These are phyloP conservation scores for Mythimna impura DNA, from an alignment of 2,888 invertebrate species.

Conservation along the genomic window DNA sequence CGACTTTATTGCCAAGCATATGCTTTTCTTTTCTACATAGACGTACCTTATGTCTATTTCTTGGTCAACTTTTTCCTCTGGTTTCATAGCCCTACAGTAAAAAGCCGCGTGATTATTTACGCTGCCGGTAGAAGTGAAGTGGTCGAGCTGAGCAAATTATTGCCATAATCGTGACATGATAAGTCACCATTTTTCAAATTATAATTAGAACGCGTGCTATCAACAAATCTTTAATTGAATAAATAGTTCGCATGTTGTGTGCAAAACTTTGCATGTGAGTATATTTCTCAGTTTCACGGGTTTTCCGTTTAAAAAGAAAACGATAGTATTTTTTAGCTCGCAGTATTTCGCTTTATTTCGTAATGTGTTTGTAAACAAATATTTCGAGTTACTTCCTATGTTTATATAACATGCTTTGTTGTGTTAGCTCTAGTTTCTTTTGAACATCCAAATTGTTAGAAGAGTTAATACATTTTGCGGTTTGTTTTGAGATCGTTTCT, in stretches of 20 bases:
- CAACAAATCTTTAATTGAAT: conserved; percentile 55
- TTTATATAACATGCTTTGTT: conserved; percentile 35
- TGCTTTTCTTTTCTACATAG: background rate
- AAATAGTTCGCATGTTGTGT: conserved; percentile 53
- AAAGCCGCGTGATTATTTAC: conserved; percentile 30
- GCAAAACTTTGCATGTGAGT: conserved; percentile 32
- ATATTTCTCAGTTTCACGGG: conserved; percentile 21
- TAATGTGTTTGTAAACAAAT: conserved; percentile 39
- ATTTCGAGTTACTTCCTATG: conserved; percentile 15
- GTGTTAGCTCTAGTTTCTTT: conserved; percentile 18
- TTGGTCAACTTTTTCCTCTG: background rate
- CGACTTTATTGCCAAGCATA: background rate
- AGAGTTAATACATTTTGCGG: conserved; percentile 5
- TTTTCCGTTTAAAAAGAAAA: conserved; percentile 37
- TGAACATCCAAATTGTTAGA: conserved; percentile 9
- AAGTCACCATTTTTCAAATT: conserved; percentile 43
- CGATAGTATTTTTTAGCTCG: background rate
- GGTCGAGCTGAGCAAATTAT: conserved; percentile 40
- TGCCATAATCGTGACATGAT: conserved; percentile 23
- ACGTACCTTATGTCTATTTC: background rate
- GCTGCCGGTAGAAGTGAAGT: conserved; percentile 35
- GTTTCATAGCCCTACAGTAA: conserved; percentile 24
- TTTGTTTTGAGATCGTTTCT: conserved; percentile 14
- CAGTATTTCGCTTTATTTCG: conserved; percentile 15
- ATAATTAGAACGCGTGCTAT: conserved; percentile 35